Base-by-base conservation (phyloP, 1,140 invertebrate genomes). In the Melanaphis sacchari region DNA sequence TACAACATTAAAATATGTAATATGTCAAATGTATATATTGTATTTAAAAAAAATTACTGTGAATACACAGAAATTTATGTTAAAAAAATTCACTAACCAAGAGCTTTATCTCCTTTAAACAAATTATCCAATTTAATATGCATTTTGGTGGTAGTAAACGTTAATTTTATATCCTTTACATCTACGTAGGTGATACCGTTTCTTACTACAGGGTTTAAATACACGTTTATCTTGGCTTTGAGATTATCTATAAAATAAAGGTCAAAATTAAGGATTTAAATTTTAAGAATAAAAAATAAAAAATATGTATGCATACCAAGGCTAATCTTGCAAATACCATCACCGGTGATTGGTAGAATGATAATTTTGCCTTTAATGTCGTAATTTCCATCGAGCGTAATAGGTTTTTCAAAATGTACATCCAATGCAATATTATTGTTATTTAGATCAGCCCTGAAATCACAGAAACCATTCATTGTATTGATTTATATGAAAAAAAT, bases 91-190 rank as follows among this genome's bases (percentile, higher is more conserved):
- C 5, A 90, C 52, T 90, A 18, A 94, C 94, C 94, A 76, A 94
- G 93, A 91, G 93, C 94, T 93, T 95, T 94, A 90, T 95, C 94
- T 81, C 94, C 94, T 90, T 95, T 94, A 94, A 95, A 95, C 81
- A 95, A 89, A 82, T 94, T 94, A 24, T 94, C 94, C 6, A 95
- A 93, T 31, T 93, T 93, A 0, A 95, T 54, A 38, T 93, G 93
- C 36, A 95, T 85, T 66, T 87, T 94, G 1, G 93, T 93, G 6
- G 94, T 94, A 38, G 82, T 94, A 41, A 95, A 94, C 9, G 85
- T 84, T 31, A 94, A 94, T 38, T 93, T 46, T 21, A 94, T 52
- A 43, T 94, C 90, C 22, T 93, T 91, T 8, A 94, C 54, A 24
- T 94, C 81, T 82, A 93, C 89, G 90, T 94, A 94, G 9, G 87